phyloP scores from a whole-genome alignment of 1,140 invertebrate genomes.

The Lerema accius region DNA sequence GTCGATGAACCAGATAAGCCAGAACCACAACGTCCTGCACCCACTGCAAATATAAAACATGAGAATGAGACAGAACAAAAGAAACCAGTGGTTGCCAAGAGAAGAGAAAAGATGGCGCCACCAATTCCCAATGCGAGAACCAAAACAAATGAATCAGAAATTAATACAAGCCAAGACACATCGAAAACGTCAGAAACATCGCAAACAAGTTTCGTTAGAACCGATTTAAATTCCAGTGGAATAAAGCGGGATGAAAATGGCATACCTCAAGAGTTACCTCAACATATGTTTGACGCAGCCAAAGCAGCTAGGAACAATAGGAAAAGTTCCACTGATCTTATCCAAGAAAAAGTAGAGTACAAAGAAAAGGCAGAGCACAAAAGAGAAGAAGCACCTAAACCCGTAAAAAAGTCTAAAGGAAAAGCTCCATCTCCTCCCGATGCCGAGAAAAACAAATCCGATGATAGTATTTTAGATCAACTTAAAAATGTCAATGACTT shows the following conservation, averaged over 20 bases:
- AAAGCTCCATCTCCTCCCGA: conserved; percentile 88
- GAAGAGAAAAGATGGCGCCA: conserved; percentile 78
- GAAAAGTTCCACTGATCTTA: conserved; percentile 78
- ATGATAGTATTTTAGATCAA: conserved; percentile 75
- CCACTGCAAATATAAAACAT: conserved; percentile 61
- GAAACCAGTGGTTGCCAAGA: conserved; percentile 80
- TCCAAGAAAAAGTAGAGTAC: conserved; percentile 50
- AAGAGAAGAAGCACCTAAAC: conserved; percentile 77
- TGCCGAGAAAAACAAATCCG: conserved; percentile 67
- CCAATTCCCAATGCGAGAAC: conserved; percentile 77
- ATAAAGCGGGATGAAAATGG: conserved; percentile 84
- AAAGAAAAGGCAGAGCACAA: conserved; percentile 65
- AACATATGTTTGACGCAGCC: conserved; percentile 88
- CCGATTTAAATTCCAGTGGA: conserved; percentile 81
- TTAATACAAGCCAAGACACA: conserved; percentile 52
- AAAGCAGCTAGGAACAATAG: conserved; percentile 87
- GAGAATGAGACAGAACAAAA: conserved; percentile 73
- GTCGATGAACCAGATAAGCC: conserved; percentile 82
- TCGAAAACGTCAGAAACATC: conserved; percentile 59
- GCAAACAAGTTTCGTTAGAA: conserved; percentile 61
- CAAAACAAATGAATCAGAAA: conserved; percentile 59
- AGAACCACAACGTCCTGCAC: conserved; percentile 58
- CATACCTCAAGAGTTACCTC: conserved; percentile 86
- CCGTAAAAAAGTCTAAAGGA: conserved; percentile 86
- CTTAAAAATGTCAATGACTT: conserved; percentile 70